Evolutionary conservation across 2,113 vertebrate genomes (phyloP).

Genomic region (Notothenia rossii): DNA sequence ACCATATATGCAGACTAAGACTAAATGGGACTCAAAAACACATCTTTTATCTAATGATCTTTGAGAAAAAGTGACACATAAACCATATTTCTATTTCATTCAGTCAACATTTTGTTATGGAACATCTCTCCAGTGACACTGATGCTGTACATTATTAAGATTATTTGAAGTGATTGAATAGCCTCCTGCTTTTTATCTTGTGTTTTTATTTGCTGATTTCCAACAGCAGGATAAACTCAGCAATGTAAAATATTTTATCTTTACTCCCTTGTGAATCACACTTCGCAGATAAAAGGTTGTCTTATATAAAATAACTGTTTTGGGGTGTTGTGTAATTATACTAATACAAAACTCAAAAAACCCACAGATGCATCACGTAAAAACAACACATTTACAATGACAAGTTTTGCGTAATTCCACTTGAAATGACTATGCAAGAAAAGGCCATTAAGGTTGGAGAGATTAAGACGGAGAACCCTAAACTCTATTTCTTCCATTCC

Average conservation of each 20-base stretch:
- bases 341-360: background rate
- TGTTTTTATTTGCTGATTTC: background rate
- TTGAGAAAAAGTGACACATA: background rate
- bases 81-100: background rate
- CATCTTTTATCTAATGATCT: background rate
- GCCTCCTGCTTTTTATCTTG: no score
- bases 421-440: no score
- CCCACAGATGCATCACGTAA: background rate
- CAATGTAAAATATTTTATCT: no score
- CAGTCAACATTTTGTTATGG: background rate
- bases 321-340: background rate
- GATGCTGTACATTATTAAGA: background rate
- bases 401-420: background rate
- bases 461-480: background rate
- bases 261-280: background rate
- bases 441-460: background rate
- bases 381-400: background rate
- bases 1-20: no score
- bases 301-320: background rate
- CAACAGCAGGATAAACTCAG: background rate
- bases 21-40: no score
- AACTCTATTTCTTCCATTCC: background rate
- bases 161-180: no score
- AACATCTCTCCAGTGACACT: background rate
- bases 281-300: background rate